A percentile compares a stretch with the other conserved stretches of the same genome.
phyloP scores from a whole-genome alignment of 2,888 invertebrate genomes.

The Brenthis daphne region DNA sequence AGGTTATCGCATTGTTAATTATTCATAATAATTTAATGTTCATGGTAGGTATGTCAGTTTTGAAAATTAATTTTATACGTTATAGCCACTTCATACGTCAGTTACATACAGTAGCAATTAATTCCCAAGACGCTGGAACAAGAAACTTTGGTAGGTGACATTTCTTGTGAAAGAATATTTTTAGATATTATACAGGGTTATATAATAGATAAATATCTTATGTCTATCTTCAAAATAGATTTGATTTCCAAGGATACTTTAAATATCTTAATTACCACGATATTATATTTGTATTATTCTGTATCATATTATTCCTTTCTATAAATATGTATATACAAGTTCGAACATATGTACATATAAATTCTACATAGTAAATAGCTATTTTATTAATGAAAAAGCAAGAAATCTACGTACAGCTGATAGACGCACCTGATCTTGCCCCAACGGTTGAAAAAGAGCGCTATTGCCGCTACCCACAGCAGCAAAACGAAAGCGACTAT shows the following conservation, averaged over 20 bases:
- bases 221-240: too few relatives aligned
- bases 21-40: background rate
- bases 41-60: background rate
- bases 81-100: too few relatives aligned
- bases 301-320: too few relatives aligned
- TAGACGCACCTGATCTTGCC: constrained; percentile 90
- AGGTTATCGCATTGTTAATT: background rate
- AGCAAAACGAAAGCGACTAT: constrained; percentile 92
- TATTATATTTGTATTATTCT: background rate
- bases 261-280: too few relatives aligned
- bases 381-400: constrained; percentile 42
- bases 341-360: background rate
- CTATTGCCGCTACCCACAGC: constrained; percentile 94
- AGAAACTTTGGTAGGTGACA: too few relatives aligned
- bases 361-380: constrained; percentile 21
- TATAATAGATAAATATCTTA: too few relatives aligned
- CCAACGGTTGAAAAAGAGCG: constrained; percentile 96
- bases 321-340: background rate
- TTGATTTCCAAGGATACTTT: too few relatives aligned
- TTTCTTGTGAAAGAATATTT: too few relatives aligned
- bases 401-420: constrained; percentile 77
- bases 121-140: too few relatives aligned
- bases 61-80: constrained; percentile 9
- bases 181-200: too few relatives aligned
- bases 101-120: too few relatives aligned